Evolutionary conservation across 2,888 invertebrate genomes (phyloP).

Genomic region (Clistopyga incitator): DNA sequence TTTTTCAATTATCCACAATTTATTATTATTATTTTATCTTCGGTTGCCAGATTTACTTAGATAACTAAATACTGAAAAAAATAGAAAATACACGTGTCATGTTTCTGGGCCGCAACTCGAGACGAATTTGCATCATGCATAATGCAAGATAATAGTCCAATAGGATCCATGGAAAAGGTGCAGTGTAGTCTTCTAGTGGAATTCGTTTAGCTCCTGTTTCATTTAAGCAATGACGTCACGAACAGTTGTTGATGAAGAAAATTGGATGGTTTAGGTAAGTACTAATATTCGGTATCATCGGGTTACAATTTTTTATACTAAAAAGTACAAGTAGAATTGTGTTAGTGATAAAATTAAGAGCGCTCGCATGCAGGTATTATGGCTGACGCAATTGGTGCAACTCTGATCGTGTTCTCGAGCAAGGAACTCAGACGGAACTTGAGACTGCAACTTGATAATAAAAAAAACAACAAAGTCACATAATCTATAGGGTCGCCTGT

Average conservation of each 20-base stretch:
- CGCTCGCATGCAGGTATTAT: background rate
- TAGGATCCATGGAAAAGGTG: background rate
- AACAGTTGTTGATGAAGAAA: too few species aligned
- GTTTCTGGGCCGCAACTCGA: constrained; percentile 7
- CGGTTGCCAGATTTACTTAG: background rate
- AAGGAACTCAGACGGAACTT: constrained; percentile 8
- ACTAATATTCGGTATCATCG: background rate
- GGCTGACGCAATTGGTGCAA: constrained; percentile 5
- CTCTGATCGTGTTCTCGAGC: constrained; percentile 5
- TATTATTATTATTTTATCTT: background rate
- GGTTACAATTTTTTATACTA: background rate
- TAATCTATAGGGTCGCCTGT: background rate
- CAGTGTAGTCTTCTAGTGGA: background rate
- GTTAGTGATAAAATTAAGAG: background rate
- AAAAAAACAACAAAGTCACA: background rate
- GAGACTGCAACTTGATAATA: constrained; percentile 18
- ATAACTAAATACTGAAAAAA: background rate
- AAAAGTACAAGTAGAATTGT: background rate
- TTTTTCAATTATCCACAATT: too few species aligned
- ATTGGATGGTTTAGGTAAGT: too few species aligned
- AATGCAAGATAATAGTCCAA: background rate
- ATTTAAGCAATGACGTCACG: background rate
- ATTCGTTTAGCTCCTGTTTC: background rate
- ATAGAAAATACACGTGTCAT: background rate
- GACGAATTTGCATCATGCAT: constrained; percentile 14